Base-by-base conservation (phyloP, 2,888 invertebrate species). In the Polyommatus icarus region DNA sequence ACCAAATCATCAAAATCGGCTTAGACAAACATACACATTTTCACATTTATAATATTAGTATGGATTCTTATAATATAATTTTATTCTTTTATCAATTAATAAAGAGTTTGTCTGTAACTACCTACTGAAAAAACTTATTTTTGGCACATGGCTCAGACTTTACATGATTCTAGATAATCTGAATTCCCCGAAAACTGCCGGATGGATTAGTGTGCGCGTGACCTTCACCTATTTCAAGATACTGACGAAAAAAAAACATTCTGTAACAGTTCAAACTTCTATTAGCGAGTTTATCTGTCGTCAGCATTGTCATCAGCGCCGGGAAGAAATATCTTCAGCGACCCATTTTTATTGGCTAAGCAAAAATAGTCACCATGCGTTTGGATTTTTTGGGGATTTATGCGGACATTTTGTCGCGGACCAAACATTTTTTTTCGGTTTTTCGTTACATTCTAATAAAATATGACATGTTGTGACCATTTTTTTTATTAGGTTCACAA, bases 211-310 rank as follows among this genome's bases (percentile, higher is more conserved):
- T 61, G 12, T 61, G 29, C 67, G 24, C 24, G 1, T 78, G 78
- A 76, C 78, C 78, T 67, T 78, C 50, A 32, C 75, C 67, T 78
- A 78, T 78, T 78, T 78, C 75, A 32, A 75, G 54, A 75, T 29
- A 75, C 24, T 54, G 50, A 73, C 40, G n/a, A 46, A 46, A 75
- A 46, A 24, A 71, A 20, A 40, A 20, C 72, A 40, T 72, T 40
- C 36, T 72, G 72, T 40, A 40, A 72, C 40, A 36, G 71, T 71
- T 36, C 40, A 72, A 72, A 72, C 72, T 72, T 40, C 20, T 20
- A 36, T 72, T 36, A 40, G 5, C 40, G 20, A 18, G 40, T 36
- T 72, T 72, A n/a, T 40, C 40, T 40, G 0, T 75, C 75, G 29
- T 24, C 29, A 18, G 15, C 29, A 8, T 20, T 40, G 0, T 75